These are phyloP conservation scores for Champsocephalus esox DNA, from an alignment of 2,797 vertebrate species.

Conservation along the genomic window DNA sequence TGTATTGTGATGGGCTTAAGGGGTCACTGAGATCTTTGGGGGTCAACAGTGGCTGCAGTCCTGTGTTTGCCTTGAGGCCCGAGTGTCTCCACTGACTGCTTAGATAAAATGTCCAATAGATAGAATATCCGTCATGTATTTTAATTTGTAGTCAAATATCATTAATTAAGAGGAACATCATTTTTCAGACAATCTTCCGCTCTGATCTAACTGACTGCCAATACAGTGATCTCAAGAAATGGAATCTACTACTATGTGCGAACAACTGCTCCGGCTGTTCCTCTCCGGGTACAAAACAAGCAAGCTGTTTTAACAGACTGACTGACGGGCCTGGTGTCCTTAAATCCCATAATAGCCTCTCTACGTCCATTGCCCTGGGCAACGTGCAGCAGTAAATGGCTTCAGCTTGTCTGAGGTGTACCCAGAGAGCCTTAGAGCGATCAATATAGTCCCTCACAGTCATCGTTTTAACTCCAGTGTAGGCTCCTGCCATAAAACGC, in stretches of 20 bases:
- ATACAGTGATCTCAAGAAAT: constrained; percentile 46
- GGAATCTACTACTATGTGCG: constrained; percentile 49
- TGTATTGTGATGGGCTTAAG: constrained; percentile 41
- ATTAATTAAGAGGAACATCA: not conserved
- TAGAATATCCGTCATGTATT: not conserved
- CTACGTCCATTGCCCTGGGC: constrained; percentile 66
- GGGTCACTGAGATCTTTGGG: constrained; percentile 54
- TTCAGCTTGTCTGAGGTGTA: constrained; percentile 69
- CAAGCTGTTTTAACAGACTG: constrained; percentile 63
- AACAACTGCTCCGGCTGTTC: constrained; percentile 49
- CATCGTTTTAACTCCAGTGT: constrained; percentile 60
- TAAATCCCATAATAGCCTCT: constrained; percentile 71
- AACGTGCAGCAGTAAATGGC: constrained; percentile 64
- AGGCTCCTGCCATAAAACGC: constrained; percentile 58
- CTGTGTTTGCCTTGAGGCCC: constrained; percentile 29
- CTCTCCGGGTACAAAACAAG: constrained; percentile 37
- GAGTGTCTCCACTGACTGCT: constrained; percentile 17
- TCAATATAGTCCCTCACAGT: constrained; percentile 72
- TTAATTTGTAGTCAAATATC: not conserved
- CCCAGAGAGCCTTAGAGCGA: constrained; percentile 65
- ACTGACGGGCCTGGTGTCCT: constrained; percentile 69
- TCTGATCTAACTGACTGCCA: constrained; percentile 17
- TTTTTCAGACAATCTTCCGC: constrained; percentile 10
- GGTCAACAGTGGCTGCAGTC: constrained; percentile 52
- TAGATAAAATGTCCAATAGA: constrained; percentile 1